Percentiles rank a stretch among this genome's conserved stretches.
phyloP scores from a whole-genome alignment of 1,140 invertebrate genomes.

The Bombus superbus region DNA sequence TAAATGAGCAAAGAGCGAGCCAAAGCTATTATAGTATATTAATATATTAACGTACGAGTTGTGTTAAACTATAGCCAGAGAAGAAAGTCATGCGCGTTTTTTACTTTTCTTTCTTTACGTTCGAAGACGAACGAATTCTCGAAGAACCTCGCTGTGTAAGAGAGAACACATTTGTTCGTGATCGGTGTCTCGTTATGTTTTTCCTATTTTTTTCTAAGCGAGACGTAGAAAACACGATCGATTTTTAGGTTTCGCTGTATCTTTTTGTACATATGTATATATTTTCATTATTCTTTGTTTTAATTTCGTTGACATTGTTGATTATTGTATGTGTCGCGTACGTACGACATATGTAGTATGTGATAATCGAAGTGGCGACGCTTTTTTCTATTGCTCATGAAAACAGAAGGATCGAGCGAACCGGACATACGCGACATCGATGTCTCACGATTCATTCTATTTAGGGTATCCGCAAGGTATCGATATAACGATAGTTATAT shows the following conservation, averaged over 20 bases:
- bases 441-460: conserved; percentile 20
- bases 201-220: conserved; percentile 5
- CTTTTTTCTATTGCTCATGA: conserved; percentile 30
- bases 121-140: too few species aligned
- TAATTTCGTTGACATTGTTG: conserved; percentile 30
- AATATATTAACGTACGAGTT: too few species aligned
- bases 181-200: conserved; percentile 32
- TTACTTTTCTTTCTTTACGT: too few species aligned
- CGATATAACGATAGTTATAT: conserved; percentile 7
- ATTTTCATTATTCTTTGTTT: neutral
- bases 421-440: conserved; percentile 48
- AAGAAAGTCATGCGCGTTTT: too few species aligned
- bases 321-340: neutral
- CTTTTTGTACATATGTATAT: conserved; percentile 38
- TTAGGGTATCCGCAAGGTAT: conserved; percentile 50
- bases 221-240: neutral
- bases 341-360: neutral
- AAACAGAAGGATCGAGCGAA: neutral
- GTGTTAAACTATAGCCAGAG: too few species aligned
- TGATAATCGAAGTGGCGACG: conserved; percentile 15
- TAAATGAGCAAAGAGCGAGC: too few species aligned
- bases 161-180: conserved; percentile 2
- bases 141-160: neutral
- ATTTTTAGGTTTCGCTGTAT: neutral
- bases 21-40: too few species aligned